phyloP scores from a whole-genome alignment of 2,888 invertebrate genomes.

The Linnaemya tessellans region DNA sequence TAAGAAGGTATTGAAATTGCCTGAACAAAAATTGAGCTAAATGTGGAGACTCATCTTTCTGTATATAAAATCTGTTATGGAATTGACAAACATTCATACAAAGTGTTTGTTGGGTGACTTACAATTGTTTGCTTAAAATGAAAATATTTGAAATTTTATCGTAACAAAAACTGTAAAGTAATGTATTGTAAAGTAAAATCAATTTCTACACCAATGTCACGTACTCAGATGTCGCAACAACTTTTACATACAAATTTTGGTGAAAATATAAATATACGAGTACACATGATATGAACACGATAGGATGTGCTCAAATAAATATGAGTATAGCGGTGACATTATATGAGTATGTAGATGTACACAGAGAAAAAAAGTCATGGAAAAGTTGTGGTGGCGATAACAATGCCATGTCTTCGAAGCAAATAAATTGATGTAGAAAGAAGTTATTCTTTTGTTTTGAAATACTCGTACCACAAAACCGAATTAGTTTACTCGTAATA shows the following conservation, averaged over 20 bases:
- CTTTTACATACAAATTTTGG: background rate
- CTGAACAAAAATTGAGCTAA: no score
- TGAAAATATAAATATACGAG: background rate
- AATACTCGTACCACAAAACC: no score
- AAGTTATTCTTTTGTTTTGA: no score
- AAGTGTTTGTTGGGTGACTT: background rate
- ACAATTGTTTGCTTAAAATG: slow-evolving; percentile 24
- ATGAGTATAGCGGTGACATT: background rate
- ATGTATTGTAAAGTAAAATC: slow-evolving; percentile 57
- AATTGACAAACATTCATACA: background rate
- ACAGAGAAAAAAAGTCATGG: no score
- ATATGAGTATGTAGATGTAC: background rate
- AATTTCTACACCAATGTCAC: slow-evolving; percentile 65
- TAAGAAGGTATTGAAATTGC: no score
- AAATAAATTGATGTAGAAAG: no score
- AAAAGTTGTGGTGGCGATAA: no score
- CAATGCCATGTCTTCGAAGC: no score
- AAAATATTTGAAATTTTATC: slow-evolving; percentile 45
- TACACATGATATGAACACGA: slow-evolving; percentile 9
- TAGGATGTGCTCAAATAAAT: background rate
- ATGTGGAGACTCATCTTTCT: no score
- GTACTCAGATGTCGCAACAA: slow-evolving; percentile 40
- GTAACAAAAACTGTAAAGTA: slow-evolving; percentile 26
- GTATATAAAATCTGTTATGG: no score
- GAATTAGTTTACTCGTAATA: no score